phyloP scores from a whole-genome alignment of 2,888 invertebrate species.

The Drosophila neonasuta region DNA sequence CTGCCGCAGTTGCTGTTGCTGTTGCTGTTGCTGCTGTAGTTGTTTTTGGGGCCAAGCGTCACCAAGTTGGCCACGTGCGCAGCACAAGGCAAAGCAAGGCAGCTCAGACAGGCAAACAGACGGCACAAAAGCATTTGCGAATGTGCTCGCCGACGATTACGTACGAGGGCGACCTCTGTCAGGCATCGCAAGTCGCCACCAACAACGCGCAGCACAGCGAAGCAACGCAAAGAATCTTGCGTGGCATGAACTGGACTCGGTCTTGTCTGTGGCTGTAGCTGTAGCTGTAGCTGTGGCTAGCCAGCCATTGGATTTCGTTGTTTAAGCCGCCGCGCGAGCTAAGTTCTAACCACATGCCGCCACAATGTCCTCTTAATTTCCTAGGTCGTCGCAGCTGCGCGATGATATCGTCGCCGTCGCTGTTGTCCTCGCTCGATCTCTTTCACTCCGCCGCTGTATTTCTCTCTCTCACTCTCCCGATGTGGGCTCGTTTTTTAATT shows the following conservation, averaged over 20 bases:
- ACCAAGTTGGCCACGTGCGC: slow-evolving; percentile 74
- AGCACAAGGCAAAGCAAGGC: slow-evolving; percentile 60
- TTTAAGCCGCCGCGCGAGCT: slow-evolving; percentile 65
- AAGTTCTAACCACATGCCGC: slow-evolving; percentile 73
- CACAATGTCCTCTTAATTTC: slow-evolving; percentile 79
- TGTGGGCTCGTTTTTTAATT: slow-evolving; percentile 71
- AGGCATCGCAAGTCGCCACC: slow-evolving; percentile 65
- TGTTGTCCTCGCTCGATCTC: slow-evolving; percentile 14
- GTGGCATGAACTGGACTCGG: slow-evolving; percentile 44
- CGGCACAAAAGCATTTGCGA: slow-evolving; percentile 72
- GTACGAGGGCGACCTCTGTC: slow-evolving; percentile 77
- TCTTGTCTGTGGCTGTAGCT: background rate
- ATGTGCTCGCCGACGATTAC: slow-evolving; percentile 69
- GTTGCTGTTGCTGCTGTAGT: slow-evolving; percentile 38
- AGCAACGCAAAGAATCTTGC: slow-evolving; percentile 75
- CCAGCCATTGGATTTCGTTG: slow-evolving; percentile 49
- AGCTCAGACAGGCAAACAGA: slow-evolving; percentile 43
- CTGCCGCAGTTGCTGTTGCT: slow-evolving; percentile 34
- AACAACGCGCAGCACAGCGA: slow-evolving; percentile 62
- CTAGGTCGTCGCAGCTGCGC: slow-evolving; percentile 63
- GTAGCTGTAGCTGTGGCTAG: slow-evolving; percentile 2
- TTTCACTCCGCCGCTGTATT: slow-evolving; percentile 32
- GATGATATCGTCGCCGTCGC: slow-evolving; percentile 70
- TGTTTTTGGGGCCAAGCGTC: slow-evolving; percentile 60
- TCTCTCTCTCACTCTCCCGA: background rate